These are phyloP conservation scores for Microcebus murinus DNA, from an alignment of 2,113 vertebrate genomes.

Conservation along the genomic window DNA sequence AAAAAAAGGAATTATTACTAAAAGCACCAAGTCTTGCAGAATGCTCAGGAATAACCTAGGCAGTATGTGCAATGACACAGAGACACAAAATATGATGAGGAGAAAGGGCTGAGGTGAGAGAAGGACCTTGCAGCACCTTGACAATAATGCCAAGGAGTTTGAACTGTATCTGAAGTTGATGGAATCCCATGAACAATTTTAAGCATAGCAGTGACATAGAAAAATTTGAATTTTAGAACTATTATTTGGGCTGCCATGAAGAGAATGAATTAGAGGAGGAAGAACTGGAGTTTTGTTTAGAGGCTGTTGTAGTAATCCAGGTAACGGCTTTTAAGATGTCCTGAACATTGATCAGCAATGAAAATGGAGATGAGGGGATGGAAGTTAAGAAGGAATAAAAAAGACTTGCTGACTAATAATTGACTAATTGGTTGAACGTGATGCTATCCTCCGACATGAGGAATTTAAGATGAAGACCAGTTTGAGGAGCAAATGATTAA, in stretches of 20 bases:
- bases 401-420: background rate
- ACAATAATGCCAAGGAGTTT: background rate
- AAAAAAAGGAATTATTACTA: background rate
- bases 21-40: background rate
- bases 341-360: background rate
- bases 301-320: background rate
- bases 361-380: background rate
- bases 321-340: background rate
- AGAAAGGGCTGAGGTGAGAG: background rate
- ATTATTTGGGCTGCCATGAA: background rate
- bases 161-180: background rate
- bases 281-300: background rate
- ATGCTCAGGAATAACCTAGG: background rate
- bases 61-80: background rate
- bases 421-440: background rate
- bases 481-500: background rate
- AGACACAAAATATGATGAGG: background rate
- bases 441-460: background rate
- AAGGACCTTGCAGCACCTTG: background rate
- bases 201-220: background rate
- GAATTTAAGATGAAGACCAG: background rate
- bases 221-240: background rate
- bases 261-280: background rate
- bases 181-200: background rate
- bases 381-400: background rate